phyloP scores from a whole-genome alignment of 2,888 invertebrate genomes.

The Drosophila histrio region DNA sequence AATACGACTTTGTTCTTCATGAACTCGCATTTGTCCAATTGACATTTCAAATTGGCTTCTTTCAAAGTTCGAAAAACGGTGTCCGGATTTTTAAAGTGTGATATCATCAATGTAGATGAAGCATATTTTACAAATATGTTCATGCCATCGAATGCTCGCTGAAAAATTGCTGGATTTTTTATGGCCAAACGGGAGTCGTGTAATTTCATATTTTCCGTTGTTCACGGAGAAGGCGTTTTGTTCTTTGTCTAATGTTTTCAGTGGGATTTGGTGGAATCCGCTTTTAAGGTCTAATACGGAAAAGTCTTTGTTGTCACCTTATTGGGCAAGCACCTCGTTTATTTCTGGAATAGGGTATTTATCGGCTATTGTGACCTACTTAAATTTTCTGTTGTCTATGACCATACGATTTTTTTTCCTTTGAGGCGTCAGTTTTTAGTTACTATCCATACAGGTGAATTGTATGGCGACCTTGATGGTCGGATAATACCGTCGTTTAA shows the following conservation, averaged over 20 bases:
- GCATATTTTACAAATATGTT: background rate
- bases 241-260: no score
- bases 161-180: background rate
- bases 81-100: background rate
- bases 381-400: background rate
- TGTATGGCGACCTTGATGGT: background rate
- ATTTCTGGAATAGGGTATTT: background rate
- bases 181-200: no score
- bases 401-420: background rate
- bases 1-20: no score
- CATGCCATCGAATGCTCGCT: background rate
- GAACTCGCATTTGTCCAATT: no score
- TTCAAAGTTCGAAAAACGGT: no score
- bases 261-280: no score
- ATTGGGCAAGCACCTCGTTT: background rate
- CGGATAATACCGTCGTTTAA: background rate
- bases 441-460: background rate
- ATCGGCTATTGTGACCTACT: background rate
- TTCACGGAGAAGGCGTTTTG: no score
- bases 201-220: no score
- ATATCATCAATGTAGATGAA: background rate
- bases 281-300: background rate
- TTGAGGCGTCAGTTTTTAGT: background rate
- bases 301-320: background rate
- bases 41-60: no score